These are phyloP conservation scores for Pyxicephalus adspersus DNA, from an alignment of 2,113 vertebrate species.

Conservation along the genomic window DNA sequence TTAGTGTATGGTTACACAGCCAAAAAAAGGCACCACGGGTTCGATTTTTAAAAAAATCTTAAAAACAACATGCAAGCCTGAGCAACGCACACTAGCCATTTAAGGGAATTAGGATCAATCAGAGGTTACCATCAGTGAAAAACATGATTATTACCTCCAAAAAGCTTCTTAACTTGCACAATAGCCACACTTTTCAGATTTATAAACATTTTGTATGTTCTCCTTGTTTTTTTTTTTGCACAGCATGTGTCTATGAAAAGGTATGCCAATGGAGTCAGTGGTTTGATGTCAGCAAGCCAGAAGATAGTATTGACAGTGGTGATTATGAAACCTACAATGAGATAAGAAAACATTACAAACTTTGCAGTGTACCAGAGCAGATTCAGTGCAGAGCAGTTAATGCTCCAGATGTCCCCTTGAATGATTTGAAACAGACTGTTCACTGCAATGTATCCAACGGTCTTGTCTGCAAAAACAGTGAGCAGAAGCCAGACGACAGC, in stretches of 20 bases:
- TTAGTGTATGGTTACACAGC: no score
- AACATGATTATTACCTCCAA: no score
- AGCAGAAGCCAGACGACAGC: slow-evolving; percentile 56
- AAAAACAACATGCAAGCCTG: no score
- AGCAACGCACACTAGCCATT: no score
- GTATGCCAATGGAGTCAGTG: slow-evolving; percentile 67
- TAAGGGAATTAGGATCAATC: no score
- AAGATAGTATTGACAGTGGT: slow-evolving; percentile 46
- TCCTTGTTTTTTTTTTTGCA: slow-evolving; percentile 26
- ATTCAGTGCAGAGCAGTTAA: slow-evolving; percentile 68
- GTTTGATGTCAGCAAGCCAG: slow-evolving; percentile 67
- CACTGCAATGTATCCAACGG: slow-evolving; percentile 63
- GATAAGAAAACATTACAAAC: slow-evolving; percentile 55
- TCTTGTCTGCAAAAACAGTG: slow-evolving; percentile 70
- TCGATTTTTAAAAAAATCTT: no score
- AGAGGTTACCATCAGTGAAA: no score
- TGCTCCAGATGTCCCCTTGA: slow-evolving; percentile 40
- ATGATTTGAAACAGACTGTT: slow-evolving; percentile 66
- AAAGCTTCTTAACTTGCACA: no score
- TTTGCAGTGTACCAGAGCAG: slow-evolving; percentile 60
- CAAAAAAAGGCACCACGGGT: no score
- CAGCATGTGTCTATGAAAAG: slow-evolving; percentile 43
- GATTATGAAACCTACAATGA: slow-evolving; percentile 63
- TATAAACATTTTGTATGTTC: neutral
- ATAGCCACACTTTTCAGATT: neutral